A percentile compares a stretch with the other conserved stretches of the same genome.
Evolutionary conservation across 2,797 vertebrate species (phyloP).

Genomic region (Ptychobarbus kaznakovi): DNA sequence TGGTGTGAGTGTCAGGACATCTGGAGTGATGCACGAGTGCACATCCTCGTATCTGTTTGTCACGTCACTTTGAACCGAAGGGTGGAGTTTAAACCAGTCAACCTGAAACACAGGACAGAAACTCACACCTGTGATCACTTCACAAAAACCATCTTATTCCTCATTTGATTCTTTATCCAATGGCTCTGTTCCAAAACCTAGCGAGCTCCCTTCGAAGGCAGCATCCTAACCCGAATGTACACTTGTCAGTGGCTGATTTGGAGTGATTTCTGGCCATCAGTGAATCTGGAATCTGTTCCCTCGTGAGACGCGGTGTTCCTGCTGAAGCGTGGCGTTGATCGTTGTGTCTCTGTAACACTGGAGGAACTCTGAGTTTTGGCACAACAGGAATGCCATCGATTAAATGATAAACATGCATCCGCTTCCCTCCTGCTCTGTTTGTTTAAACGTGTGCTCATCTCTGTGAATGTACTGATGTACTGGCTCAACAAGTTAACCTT

Average conservation of each 20-base stretch:
- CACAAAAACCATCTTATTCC: not conserved
- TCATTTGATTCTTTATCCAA: not conserved
- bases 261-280: conserved; percentile 1
- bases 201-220: not conserved
- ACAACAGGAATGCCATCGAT: conserved; percentile 11
- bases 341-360: conserved; percentile 9
- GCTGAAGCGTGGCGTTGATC: conserved; percentile 16
- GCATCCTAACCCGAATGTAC: not conserved
- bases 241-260: not conserved
- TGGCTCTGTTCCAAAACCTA: not conserved
- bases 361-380: conserved; percentile 1
- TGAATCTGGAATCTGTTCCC: conserved; percentile 14
- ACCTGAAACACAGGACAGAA: not conserved
- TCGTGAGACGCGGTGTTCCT: conserved; percentile 6
- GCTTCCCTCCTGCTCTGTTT: not conserved
- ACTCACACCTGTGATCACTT: not conserved
- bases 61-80: not conserved
- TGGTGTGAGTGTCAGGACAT: not conserved
- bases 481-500: not conserved
- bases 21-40: not conserved
- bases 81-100: conserved; percentile 13
- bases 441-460: not conserved
- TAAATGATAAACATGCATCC: not conserved
- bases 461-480: not conserved
- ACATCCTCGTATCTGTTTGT: not conserved